Percentiles rank a stretch among this genome's conserved stretches.
phyloP scores from a whole-genome alignment of 2,113 vertebrate genomes.

The Laticauda laticaudata region DNA sequence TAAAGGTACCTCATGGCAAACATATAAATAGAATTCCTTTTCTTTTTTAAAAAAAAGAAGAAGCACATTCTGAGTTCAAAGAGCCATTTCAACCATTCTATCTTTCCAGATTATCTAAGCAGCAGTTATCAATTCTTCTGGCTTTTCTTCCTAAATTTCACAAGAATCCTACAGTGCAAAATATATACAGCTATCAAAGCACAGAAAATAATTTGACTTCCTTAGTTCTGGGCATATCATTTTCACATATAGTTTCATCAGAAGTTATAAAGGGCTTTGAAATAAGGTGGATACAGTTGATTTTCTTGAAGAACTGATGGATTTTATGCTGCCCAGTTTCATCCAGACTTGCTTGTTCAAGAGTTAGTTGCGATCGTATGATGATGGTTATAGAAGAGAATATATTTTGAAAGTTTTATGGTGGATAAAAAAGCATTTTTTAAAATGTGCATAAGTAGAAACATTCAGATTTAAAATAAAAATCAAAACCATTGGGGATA shows the following conservation, averaged over 20 bases:
- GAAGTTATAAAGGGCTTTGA: constrained; percentile 60
- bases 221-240: constrained; percentile 49
- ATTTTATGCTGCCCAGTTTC: constrained; percentile 36
- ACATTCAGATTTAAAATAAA: neutral
- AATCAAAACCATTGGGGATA: neutral
- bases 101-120: constrained; percentile 52
- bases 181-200: constrained; percentile 65
- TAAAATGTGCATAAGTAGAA: neutral
- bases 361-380: neutral
- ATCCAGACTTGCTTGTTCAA: neutral
- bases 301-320: constrained; percentile 40
- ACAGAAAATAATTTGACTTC: constrained; percentile 62
- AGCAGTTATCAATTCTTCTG: constrained; percentile 59
- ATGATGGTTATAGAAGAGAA: neutral
- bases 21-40: neutral
- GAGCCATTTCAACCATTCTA: constrained; percentile 34
- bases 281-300: constrained; percentile 56
- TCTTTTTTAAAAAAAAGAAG: neutral
- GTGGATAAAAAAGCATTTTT: neutral
- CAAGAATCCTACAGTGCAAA: constrained; percentile 46
- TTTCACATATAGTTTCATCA: constrained; percentile 57
- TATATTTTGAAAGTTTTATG: neutral
- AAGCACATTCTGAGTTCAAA: constrained; percentile 52
- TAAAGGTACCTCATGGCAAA: neutral
- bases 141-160: constrained; percentile 43